A percentile compares a stretch with the other conserved stretches of the same genome.
Evolutionary conservation across 2,113 vertebrate genomes (phyloP).

Genomic region (Mohoua ochrocephala): DNA sequence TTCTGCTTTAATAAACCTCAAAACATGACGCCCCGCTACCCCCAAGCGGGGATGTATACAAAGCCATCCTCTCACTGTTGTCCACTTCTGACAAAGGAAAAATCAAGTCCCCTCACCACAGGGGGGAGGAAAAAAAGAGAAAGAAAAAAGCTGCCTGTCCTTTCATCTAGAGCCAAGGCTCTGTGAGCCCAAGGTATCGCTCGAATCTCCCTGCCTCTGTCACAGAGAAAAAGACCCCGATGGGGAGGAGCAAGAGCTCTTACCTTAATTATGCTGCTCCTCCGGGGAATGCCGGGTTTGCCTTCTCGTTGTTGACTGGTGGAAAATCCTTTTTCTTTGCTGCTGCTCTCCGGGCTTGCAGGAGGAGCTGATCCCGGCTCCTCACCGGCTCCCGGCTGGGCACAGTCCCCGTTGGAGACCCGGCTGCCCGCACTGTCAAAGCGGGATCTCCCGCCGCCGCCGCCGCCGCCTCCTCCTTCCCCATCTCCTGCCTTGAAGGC

Average conservation of each 20-base stretch:
- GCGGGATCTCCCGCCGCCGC: conserved; percentile 66
- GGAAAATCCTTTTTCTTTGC: conserved; percentile 60
- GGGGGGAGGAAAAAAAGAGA: background rate
- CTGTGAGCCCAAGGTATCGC: background rate
- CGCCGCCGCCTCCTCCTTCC: conserved; percentile 66
- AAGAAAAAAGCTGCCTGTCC: background rate
- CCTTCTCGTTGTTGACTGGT: conserved; percentile 60
- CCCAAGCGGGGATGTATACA: background rate
- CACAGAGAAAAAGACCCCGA: background rate
- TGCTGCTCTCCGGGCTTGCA: conserved; percentile 65
- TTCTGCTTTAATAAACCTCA: background rate
- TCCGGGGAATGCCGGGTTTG: conserved; percentile 85
- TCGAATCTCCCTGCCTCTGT: background rate
- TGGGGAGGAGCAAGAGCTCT: conserved; percentile 19
- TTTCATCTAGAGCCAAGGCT: background rate
- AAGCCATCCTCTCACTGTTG: background rate
- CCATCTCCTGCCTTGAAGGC: conserved; percentile 68
- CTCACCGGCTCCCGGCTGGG: conserved; percentile 64
- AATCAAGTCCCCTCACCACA: background rate
- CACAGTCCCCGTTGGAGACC: conserved; percentile 88
- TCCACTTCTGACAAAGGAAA: conserved; percentile 2
- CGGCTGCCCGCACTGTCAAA: conserved; percentile 66
- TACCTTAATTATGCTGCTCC: conserved; percentile 97
- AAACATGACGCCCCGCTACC: background rate
- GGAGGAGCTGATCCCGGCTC: conserved; percentile 68